These are phyloP conservation scores for Strigops habroptila DNA, from an alignment of 2,113 vertebrate species.

Conservation along the genomic window DNA sequence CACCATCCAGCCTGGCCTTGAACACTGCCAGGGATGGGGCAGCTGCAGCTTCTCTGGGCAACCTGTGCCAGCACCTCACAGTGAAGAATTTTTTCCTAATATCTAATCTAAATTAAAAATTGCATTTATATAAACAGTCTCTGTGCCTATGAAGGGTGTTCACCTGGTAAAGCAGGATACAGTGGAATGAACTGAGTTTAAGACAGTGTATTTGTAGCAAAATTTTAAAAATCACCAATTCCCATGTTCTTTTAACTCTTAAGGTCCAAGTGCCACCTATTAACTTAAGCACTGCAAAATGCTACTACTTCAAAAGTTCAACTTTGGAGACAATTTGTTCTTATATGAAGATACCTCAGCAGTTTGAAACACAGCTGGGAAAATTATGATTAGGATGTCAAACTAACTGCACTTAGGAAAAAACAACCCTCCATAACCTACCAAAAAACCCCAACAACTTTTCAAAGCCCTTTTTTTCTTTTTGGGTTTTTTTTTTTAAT, in stretches of 20 bases:
- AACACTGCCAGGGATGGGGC: not conserved
- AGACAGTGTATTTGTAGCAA: not conserved
- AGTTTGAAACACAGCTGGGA: not conserved
- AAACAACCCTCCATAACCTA: not conserved
- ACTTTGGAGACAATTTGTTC: not conserved
- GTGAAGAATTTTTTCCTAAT: not conserved
- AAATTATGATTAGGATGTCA: not conserved
- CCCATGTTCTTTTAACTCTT: not conserved
- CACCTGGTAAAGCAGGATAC: not conserved
- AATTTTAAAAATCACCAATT: not conserved
- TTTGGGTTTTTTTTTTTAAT: not conserved
- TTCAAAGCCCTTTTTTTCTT: not conserved
- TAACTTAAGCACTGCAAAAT: not conserved
- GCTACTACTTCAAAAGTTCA: not conserved
- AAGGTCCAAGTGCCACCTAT: not conserved
- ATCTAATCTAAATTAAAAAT: not conserved
- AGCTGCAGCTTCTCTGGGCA: not conserved
- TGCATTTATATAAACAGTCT: not conserved
- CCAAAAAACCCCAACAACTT: not conserved
- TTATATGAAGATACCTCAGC: not conserved
- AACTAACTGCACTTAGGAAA: not conserved
- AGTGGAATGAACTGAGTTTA: not conserved
- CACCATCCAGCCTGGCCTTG: not conserved
- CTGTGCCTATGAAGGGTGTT: not conserved
- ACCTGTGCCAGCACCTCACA: not conserved